phyloP scores from a whole-genome alignment of 2,888 invertebrate species.

The Schizaphis graminum region DNA sequence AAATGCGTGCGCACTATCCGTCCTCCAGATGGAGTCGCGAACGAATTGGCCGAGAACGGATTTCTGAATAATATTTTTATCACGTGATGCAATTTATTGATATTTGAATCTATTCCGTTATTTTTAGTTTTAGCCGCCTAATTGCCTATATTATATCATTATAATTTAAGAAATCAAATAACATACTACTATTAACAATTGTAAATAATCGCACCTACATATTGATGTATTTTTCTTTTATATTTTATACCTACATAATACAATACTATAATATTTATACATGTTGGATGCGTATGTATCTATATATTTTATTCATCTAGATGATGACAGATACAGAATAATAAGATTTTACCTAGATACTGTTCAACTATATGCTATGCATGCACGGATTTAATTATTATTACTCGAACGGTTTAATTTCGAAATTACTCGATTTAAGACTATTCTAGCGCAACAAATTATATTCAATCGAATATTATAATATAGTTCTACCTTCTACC shows the following conservation, averaged over 20 bases:
- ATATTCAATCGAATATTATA: constrained; percentile 12
- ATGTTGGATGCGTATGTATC: too few relatives aligned
- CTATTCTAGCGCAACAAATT: neutral
- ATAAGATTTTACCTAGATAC: neutral
- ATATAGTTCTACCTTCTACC: neutral
- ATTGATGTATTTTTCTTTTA: too few relatives aligned
- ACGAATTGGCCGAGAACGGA: neutral
- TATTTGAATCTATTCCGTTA: too few relatives aligned
- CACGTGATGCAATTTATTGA: too few relatives aligned
- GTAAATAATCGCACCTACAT: too few relatives aligned
- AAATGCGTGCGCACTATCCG: neutral
- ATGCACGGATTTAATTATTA: neutral
- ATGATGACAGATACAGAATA: neutral
- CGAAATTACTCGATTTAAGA: neutral
- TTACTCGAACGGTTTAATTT: neutral
- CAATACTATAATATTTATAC: too few relatives aligned
- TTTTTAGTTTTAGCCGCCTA: too few relatives aligned
- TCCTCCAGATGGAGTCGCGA: neutral
- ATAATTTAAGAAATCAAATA: too few relatives aligned
- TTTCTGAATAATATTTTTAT: neutral
- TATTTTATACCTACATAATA: too few relatives aligned
- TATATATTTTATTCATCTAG: neutral
- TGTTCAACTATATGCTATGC: neutral
- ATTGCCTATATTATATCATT: too few relatives aligned
- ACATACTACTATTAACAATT: too few relatives aligned